Evolutionary conservation across 2,113 vertebrate genomes (phyloP), one percentile per base, ranked within the genome.

Genomic region (Euleptes europaea): DNA sequence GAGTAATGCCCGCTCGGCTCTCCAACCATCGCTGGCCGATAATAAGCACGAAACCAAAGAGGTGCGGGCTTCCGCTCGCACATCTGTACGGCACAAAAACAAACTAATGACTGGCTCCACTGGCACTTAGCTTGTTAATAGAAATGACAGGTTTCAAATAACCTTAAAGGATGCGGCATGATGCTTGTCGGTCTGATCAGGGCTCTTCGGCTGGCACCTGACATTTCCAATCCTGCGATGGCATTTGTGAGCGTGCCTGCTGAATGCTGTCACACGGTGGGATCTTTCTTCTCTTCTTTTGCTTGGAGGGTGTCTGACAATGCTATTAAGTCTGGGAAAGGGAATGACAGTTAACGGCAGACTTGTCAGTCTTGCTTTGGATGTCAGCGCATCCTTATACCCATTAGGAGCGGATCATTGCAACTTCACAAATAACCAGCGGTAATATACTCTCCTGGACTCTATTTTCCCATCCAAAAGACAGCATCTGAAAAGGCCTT

Each of bases 21-120:
- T 89, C 97, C 96, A 98, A 96, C 97, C 96, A 96, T 98, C 97
- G 96, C 97, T 97, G 97, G 97, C 96, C 95, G 97, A 97, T 99
- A 98, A 98, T 98, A 97, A 98, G 97, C 95, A 96, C 95, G 96
- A 93, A 97, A 97, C 93, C 94, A 90, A 94, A 96, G 96, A 96
- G 96, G 96, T 95, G 95, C 93, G 84, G 95, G 94, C 95, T 95
- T 90, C 84, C 77, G 33, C 85, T 85, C 91, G 49, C 79, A 72
- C 95, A 92, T 90, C 90, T 86, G 84, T 88, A 77, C 90, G 81
- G 93, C 95, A 93, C 93, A 26, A 95, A 95, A 95, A 97, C 93
- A 95, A 95, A 92, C 94, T 96, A 97, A 96, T 95, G 95, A 96
- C 94, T 93, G 96, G 95, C 95, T 95, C 92, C 93, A 92, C 95